Conservation (phyloP, 2,797 vertebrate genomes). For the Ibycter americanus region DNA sequence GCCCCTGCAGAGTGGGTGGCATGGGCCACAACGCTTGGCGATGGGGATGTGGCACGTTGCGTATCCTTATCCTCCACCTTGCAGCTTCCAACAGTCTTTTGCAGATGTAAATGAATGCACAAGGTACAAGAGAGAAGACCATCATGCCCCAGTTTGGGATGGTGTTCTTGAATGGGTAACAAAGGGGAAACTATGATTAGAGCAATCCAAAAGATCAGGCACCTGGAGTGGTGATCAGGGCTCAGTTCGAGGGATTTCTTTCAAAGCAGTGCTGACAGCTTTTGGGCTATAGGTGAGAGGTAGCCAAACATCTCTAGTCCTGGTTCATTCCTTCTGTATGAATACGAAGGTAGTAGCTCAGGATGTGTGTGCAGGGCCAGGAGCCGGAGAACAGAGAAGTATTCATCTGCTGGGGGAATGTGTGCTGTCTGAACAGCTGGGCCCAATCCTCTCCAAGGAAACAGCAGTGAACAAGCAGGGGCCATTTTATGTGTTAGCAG, state of each 20-base stretch:
- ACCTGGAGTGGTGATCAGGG: background rate
- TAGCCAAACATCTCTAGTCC: background rate
- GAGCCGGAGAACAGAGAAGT: constrained; percentile 2
- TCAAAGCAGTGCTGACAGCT: background rate
- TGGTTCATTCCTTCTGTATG: background rate
- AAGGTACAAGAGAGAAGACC: background rate
- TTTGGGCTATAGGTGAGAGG: background rate
- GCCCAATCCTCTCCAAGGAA: background rate
- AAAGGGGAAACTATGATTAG: background rate
- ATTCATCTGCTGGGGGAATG: background rate
- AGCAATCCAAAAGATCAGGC: background rate
- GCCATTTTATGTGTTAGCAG: background rate
- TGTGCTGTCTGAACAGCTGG: background rate
- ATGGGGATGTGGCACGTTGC: rapidly evolving
- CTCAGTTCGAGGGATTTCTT: background rate
- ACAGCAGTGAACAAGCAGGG: background rate
- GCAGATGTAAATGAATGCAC: background rate
- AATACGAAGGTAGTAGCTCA: background rate
- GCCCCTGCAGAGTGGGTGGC: background rate
- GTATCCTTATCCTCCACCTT: background rate
- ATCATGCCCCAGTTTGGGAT: background rate
- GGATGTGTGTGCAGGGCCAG: background rate
- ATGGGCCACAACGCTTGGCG: background rate
- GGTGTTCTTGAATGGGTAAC: background rate
- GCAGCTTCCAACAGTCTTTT: background rate